Evolutionary conservation across 2,797 vertebrate species (phyloP).

Genomic region (Aratinga solstitialis): DNA sequence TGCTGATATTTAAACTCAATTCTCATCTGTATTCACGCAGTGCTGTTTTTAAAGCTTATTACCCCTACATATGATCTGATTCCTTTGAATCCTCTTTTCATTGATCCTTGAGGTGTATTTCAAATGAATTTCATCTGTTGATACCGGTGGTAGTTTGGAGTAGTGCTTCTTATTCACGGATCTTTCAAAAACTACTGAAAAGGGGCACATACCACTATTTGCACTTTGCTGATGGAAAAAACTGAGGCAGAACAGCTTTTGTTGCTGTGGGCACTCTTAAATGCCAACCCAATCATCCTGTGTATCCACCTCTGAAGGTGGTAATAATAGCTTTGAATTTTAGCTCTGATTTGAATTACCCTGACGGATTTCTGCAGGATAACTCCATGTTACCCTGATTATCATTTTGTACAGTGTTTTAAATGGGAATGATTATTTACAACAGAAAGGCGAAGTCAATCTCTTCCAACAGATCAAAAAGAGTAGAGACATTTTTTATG

Average conservation of each 20-base stretch:
- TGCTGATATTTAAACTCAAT: neutral
- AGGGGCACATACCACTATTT: neutral
- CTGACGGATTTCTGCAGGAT: neutral
- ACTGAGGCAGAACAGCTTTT: neutral
- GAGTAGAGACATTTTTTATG: neutral
- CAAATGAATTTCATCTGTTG: rapidly evolving
- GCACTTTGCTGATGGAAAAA: neutral
- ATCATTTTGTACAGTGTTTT: neutral
- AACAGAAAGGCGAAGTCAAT: neutral
- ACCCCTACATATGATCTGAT: neutral
- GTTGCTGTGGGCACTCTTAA: neutral
- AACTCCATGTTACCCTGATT: neutral
- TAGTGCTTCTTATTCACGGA: neutral
- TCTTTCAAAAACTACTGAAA: neutral
- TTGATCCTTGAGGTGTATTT: neutral
- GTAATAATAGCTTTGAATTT: neutral
- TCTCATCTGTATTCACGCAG: neutral
- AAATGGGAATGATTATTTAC: neutral
- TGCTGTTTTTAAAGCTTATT: neutral
- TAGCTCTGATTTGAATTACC: neutral
- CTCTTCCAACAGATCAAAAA: neutral
- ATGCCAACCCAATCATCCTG: neutral
- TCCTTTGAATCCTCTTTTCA: neutral
- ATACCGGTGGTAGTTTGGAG: neutral
- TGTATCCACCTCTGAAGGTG: neutral